Evolutionary conservation across 2,113 vertebrate genomes (phyloP).

Genomic region (Psephotus haematonotus): DNA sequence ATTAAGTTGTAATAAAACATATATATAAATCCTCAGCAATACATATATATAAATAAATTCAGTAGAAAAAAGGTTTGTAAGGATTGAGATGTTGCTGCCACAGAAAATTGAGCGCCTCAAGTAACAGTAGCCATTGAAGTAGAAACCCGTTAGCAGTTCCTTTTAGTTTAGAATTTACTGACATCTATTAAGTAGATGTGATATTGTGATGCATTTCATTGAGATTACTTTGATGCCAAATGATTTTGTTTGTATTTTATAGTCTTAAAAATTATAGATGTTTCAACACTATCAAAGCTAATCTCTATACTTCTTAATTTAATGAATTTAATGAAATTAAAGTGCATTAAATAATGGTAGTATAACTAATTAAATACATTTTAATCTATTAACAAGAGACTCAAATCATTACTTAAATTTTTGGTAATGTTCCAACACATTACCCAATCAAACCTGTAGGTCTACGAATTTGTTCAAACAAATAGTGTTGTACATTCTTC

Average conservation of each 20-base stretch:
- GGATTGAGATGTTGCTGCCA: neutral
- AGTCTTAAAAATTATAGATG: neutral
- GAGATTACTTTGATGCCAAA: neutral
- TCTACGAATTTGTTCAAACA: conserved; percentile 4
- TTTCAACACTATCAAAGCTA: neutral
- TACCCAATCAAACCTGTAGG: neutral
- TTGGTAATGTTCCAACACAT: neutral
- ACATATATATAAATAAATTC: neutral
- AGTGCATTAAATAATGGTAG: neutral
- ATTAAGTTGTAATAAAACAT: neutral
- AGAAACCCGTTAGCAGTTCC: neutral
- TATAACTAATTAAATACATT: conserved; percentile 19
- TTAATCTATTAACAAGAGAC: neutral
- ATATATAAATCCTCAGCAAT: neutral
- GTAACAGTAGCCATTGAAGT: neutral
- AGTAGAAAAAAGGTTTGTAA: neutral
- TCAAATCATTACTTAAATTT: neutral
- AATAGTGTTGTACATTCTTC: neutral
- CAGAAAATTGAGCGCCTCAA: neutral
- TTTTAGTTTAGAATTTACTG: neutral
- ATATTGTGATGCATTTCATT: neutral
- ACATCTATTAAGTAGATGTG: neutral
- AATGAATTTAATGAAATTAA: neutral
- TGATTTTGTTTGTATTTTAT: neutral
- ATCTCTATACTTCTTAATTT: neutral